These are phyloP conservation scores for Scaptomyza polygonia DNA, from an alignment of 2,888 invertebrate species.

Conservation along the genomic window DNA sequence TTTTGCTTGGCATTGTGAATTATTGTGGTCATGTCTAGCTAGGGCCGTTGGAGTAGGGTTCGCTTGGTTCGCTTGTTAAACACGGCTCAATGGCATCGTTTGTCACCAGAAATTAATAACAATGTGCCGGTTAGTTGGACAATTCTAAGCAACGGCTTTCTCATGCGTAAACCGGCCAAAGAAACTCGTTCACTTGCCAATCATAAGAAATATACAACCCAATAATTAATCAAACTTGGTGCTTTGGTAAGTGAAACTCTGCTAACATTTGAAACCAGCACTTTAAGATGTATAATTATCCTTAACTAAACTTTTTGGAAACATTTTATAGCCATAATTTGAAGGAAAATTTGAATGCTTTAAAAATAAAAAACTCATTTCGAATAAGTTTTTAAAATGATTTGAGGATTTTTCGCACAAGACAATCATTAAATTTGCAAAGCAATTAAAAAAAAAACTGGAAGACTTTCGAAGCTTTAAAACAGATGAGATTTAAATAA, in stretches of 20 bases:
- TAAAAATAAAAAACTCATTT: too few species aligned
- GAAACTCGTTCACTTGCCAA: slow-evolving; percentile 54
- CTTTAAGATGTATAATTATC: background rate
- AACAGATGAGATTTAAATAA: background rate
- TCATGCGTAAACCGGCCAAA: slow-evolving; percentile 63
- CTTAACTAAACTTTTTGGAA: background rate
- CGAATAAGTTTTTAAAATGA: too few species aligned
- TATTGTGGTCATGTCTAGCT: slow-evolving; percentile 47
- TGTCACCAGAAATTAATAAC: slow-evolving; percentile 76
- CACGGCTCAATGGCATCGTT: slow-evolving; percentile 72
- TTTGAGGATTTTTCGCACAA: too few species aligned
- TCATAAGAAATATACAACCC: slow-evolving; percentile 25
- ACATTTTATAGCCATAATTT: background rate
- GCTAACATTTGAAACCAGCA: background rate
- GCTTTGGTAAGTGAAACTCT: slow-evolving; percentile 43
- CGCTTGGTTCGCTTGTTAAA: slow-evolving; percentile 40
- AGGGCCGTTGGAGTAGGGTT: slow-evolving; percentile 20
- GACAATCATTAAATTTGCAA: too few species aligned
- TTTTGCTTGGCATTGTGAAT: slow-evolving; percentile 38
- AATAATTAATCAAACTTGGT: slow-evolving; percentile 14
- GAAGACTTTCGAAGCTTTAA: background rate
- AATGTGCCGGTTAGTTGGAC: slow-evolving; percentile 74
- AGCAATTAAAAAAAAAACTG: background rate
- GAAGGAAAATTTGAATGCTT: background rate
- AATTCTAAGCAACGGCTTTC: slow-evolving; percentile 69